Base-by-base conservation (phyloP, 2,888 invertebrate species). In the Charanyca ferruginea region DNA sequence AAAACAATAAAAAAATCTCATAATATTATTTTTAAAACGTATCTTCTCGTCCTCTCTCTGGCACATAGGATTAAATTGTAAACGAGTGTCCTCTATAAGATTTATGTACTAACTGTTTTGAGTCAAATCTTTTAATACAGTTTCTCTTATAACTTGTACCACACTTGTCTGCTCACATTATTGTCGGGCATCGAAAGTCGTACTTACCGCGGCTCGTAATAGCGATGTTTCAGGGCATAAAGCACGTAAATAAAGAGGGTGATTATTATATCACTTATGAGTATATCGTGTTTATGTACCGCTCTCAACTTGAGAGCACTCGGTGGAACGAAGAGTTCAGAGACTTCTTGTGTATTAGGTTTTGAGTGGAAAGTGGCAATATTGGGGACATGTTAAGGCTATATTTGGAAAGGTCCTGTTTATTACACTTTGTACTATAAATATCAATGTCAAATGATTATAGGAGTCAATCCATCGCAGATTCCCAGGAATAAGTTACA, bases 221-320 rank as follows among this genome's bases (percentile, higher is more conserved):
- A 76, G 73, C 73, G 70, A 68, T 78, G 79, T 79, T 69, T 76
- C 71, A 71, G 76, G 66, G 58, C 79, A 81, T 79, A 81, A 73
- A 81, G 63, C 68, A 70, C 70, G 48, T 35, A 42, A 73, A 71
- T 68, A 59, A 66, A 66, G 49, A 52, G 66, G 66, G 55, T 58
- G 73, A 79, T 79, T 71, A 71, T 67, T 71, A 55, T 71, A 62
- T 54, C 41, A 67, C 28, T 68, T 62, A 61, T 65, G 42, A 16
- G 22, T 28, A 51, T 35, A 59, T 28, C 23, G 51, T 63, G 48
- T 61, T 53, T 68, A 53, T 55, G 16, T 41, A 62, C 23, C 1
- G 28, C 25, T 57, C 47, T 58, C n/a, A 23, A 45, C n/a, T 48
- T 23, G 47, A 32, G 22, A 20, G 60, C 65, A 67, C 54, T 54